Evolutionary conservation across 2,888 invertebrate species (phyloP).

Genomic region (Oscheius sp.): DNA sequence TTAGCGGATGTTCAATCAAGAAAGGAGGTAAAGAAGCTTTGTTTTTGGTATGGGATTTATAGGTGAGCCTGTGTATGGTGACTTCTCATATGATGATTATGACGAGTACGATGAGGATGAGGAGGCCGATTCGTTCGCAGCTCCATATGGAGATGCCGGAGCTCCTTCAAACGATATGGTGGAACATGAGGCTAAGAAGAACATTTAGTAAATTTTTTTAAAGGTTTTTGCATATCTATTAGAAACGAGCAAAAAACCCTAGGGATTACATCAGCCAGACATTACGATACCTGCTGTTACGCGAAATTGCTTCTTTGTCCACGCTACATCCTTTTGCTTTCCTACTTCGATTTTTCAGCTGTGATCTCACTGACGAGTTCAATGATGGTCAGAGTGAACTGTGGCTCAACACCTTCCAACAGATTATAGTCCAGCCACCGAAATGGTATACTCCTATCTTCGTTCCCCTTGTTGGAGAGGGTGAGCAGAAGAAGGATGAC

Average conservation of each 20-base stretch:
- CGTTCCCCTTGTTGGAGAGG: neutral
- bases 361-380: neutral
- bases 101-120: constrained; percentile 35
- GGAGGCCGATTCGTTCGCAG: neutral
- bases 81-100: constrained; percentile 24
- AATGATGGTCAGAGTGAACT: neutral
- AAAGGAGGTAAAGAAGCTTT: constrained; percentile 34
- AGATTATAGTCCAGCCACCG: neutral
- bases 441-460: neutral
- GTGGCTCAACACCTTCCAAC: neutral
- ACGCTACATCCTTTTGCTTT: neutral
- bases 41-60: constrained; percentile 34
- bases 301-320: too few species aligned
- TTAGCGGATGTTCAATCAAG: constrained; percentile 40
- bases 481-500: neutral
- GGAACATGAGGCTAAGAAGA: too few species aligned
- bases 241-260: neutral
- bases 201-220: neutral
- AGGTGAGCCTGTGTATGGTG: constrained; percentile 34
- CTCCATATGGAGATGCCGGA: neutral
- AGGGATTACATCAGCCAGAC: neutral
- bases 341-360: neutral
- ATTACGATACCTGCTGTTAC: neutral
- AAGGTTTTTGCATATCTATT: neutral
- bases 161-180: too few species aligned